A percentile compares a stretch with the other conserved stretches of the same genome.
Evolutionary conservation across 2,113 vertebrate species (phyloP).

Genomic region (Zosterops lateralis): DNA sequence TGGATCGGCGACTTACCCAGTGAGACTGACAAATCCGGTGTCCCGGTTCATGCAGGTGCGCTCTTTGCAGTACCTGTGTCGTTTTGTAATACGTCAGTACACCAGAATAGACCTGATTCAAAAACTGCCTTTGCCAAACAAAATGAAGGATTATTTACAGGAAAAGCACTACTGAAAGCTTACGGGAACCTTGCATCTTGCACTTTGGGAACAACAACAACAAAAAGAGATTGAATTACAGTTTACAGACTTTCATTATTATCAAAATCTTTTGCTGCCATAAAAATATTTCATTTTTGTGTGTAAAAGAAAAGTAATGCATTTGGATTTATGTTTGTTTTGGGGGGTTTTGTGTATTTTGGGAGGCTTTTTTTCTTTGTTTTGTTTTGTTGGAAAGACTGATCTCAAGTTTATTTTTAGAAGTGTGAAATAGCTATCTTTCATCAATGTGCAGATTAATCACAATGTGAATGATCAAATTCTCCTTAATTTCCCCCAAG

Average conservation of each 20-base stretch:
- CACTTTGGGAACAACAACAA: slow-evolving; percentile 90
- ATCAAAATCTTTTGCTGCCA: slow-evolving; percentile 80
- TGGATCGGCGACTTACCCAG: slow-evolving; percentile 94
- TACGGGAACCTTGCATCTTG: slow-evolving; percentile 84
- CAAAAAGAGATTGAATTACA: slow-evolving; percentile 78
- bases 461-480: slow-evolving; percentile 80
- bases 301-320: slow-evolving; percentile 66
- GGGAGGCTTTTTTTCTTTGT: slow-evolving; percentile 34
- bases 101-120: slow-evolving; percentile 98
- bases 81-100: slow-evolving; percentile 97
- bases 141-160: slow-evolving; percentile 99
- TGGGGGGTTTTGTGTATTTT: slow-evolving; percentile 22
- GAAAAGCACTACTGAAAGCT: slow-evolving; percentile 99
- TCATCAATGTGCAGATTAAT: slow-evolving; percentile 77
- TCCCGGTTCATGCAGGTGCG: slow-evolving; percentile 99
- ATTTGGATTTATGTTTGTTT: slow-evolving; percentile 57
- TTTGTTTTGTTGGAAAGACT: slow-evolving; percentile 62
- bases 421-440: slow-evolving; percentile 74
- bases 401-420: slow-evolving; percentile 67
- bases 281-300: slow-evolving; percentile 74
- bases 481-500: slow-evolving; percentile 63
- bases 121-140: slow-evolving; percentile 99
- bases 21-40: slow-evolving; percentile 94
- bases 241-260: slow-evolving; percentile 89
- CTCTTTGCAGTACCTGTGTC: slow-evolving; percentile 97